A percentile compares a stretch with the other conserved stretches of the same genome.
These are phyloP conservation scores for Malacoctenus gilli DNA, from an alignment of 2,797 vertebrate species.

Conservation along the genomic window DNA sequence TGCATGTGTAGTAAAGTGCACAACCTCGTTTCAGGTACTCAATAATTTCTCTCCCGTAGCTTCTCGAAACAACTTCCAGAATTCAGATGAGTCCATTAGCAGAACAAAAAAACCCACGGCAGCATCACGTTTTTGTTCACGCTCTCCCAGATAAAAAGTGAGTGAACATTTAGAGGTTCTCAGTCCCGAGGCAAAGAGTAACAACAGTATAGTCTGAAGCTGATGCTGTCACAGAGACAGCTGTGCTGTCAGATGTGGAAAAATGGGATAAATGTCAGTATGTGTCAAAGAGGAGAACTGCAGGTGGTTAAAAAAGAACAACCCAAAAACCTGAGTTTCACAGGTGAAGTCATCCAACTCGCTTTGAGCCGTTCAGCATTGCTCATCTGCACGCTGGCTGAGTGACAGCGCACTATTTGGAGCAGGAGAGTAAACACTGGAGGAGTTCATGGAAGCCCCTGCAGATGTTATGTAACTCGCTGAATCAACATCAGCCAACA, in stretches of 20 bases:
- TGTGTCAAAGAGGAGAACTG: slow-evolving; percentile 45
- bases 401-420: slow-evolving; percentile 63
- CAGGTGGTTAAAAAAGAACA: slow-evolving; percentile 3
- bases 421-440: slow-evolving; percentile 52
- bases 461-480: slow-evolving; percentile 66
- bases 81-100: slow-evolving; percentile 1
- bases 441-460: slow-evolving; percentile 59
- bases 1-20: too few relatives aligned
- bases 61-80: neutral
- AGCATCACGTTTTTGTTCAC: slow-evolving; percentile 8
- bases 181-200: slow-evolving; percentile 17
- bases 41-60: too few relatives aligned
- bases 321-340: slow-evolving; percentile 49
- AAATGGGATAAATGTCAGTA: slow-evolving; percentile 43
- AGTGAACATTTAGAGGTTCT: slow-evolving; percentile 20
- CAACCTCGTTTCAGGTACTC: too few relatives aligned
- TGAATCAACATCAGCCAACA: slow-evolving; percentile 53
- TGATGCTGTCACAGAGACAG: slow-evolving; percentile 20
- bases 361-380: slow-evolving; percentile 52
- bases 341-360: slow-evolving; percentile 60
- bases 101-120: neutral
- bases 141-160: slow-evolving; percentile 11
- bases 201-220: slow-evolving; percentile 21
- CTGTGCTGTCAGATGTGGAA: slow-evolving; percentile 49
- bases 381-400: slow-evolving; percentile 53